Evolutionary conservation across 2,888 invertebrate species (phyloP), one percentile per base, ranked within the genome.

Genomic region (Pocota personata): DNA sequence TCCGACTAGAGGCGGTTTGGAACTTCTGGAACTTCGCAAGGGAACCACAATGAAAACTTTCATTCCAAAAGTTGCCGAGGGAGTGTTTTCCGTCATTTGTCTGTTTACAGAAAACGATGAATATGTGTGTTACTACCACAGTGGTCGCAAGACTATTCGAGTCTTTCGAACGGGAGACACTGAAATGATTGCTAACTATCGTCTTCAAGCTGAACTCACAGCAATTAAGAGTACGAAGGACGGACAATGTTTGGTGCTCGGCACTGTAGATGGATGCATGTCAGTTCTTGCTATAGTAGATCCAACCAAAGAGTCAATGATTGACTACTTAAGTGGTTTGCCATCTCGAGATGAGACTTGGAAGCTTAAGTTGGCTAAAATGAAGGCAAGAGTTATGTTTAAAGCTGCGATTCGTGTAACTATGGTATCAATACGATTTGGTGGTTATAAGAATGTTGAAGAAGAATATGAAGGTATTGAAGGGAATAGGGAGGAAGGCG

Each of bases 61-160:
- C 87, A 98, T 99, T 87, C 97, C 97, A 5, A 95, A 97, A 91
- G 96, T 99, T 0, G 98, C 99, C 0, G 99, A 99, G 92, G 99
- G 99, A 0, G 99, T 99, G 0, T 99, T 99, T 92, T 98, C 97
- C 1, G 98, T 99, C 19, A 97, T 98, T 87, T 97, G 98, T 80
- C 95, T 97, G 93, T 99, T 99, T 92, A 98, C 98, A 78, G 96
- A 97, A 87, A 97, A 96, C 1, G 98, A 99, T 89, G 96, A 97
- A 89, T 98, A 99, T 89, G 99, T 99, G 1, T 94, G 99, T 62
- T 99, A 99, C 91, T 99, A 99, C 90, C 99, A 99, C 91, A 97
- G 98, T 88, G 99, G 99, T 0, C 95, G 97, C 89, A 97, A 98
- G 92, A 99, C 99, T 0, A 94, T 99, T 71, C 94, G 99, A 80